Evolutionary conservation across 2,113 vertebrate species (phyloP).

Genomic region (Tauraco erythrolophus): DNA sequence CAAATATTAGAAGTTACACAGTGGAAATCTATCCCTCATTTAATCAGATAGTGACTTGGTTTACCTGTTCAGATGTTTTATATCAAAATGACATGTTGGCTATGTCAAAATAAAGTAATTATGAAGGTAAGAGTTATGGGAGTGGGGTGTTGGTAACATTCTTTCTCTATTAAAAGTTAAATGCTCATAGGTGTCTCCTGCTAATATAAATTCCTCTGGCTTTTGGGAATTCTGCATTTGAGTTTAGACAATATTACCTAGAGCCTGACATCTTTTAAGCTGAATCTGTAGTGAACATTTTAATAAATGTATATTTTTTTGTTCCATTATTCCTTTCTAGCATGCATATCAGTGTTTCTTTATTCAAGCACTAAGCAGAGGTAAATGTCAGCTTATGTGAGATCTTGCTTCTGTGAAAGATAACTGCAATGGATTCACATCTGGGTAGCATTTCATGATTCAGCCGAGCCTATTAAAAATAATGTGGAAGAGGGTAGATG

Average conservation of each 20-base stretch:
- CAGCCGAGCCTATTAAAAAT: neutral
- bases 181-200: neutral
- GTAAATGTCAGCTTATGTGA: neutral
- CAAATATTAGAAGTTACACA: neutral
- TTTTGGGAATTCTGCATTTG: neutral
- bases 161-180: neutral
- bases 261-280: neutral
- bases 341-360: neutral
- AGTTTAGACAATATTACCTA: neutral
- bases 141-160: neutral
- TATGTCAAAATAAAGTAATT: neutral
- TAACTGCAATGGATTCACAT: neutral
- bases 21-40: neutral
- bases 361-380: neutral
- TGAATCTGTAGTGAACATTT: neutral
- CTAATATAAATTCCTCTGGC: neutral
- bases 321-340: neutral
- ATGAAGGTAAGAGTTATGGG: fast-evolving
- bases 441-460: neutral
- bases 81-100: neutral
- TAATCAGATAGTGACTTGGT: neutral
- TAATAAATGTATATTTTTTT: neutral
- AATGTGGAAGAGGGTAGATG: neutral
- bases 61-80: neutral
- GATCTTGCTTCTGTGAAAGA: neutral